A percentile compares a stretch with the other conserved stretches of the same genome.
Conservation (phyloP, 2,888 invertebrate genomes). For the Eudasyphora cyanicolor region DNA sequence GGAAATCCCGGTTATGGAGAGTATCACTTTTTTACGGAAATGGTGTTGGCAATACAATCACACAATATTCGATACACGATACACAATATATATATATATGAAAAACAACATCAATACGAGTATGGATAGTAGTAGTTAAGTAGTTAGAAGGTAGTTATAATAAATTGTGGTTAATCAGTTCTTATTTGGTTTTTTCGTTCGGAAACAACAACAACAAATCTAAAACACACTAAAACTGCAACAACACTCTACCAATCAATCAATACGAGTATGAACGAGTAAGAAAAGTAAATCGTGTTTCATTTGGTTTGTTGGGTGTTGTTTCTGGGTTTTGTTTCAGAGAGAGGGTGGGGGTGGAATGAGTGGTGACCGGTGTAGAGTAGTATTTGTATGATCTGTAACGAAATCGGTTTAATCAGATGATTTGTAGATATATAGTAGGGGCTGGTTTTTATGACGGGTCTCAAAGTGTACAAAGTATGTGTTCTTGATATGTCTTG, state of each 20-base stretch:
- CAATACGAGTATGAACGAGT: conserved; percentile 16
- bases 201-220: conserved; percentile 26
- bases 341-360: neutral
- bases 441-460: neutral
- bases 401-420: too few species aligned
- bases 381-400: too few species aligned
- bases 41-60: neutral
- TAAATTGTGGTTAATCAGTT: conserved; percentile 2
- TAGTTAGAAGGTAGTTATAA: conserved; percentile 8
- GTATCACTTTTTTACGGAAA: neutral
- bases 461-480: neutral
- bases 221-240: conserved; percentile 39
- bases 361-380: neutral
- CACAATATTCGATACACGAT: neutral
- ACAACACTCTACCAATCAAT: conserved; percentile 34
- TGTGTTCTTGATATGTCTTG: conserved; percentile 23
- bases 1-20: neutral
- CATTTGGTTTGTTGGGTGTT: neutral
- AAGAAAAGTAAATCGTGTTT: conserved; percentile 19
- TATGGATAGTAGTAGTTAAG: neutral
- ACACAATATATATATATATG: neutral
- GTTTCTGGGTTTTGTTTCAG: conserved; percentile 3
- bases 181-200: conserved; percentile 17
- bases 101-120: conserved; percentile 26
- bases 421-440: neutral